Conservation (phyloP, 1,140 invertebrate species). For the Zaprionus tsacasi region DNA sequence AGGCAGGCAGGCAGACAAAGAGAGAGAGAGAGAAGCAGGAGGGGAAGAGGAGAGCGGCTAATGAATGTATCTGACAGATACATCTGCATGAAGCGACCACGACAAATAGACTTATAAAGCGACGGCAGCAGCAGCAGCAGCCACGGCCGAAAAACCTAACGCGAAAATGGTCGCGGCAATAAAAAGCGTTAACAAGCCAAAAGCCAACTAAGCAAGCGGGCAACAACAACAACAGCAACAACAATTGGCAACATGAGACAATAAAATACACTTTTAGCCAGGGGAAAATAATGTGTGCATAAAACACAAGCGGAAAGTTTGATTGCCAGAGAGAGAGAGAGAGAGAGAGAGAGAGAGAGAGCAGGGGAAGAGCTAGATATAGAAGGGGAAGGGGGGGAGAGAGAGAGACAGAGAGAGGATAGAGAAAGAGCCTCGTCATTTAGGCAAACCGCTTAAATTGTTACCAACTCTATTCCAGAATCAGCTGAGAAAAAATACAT, state of each 20-base stretch:
- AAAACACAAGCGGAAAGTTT: slow-evolving; percentile 2
- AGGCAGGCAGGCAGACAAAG: not conserved
- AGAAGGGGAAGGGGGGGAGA: not conserved
- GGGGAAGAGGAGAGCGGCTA: slow-evolving; percentile 39
- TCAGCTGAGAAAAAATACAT: slow-evolving; percentile 40
- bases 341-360: not conserved
- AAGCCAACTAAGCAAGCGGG: slow-evolving; percentile 28
- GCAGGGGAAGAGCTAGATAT: not conserved
- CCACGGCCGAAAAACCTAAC: slow-evolving; percentile 36
- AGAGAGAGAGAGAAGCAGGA: not conserved
- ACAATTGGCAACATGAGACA: slow-evolving; percentile 67
- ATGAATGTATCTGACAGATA: slow-evolving; percentile 78
- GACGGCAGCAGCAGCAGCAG: slow-evolving; percentile 3
- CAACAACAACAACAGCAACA: slow-evolving; percentile 42
- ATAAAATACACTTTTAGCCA: slow-evolving; percentile 71
- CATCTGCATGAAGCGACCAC: slow-evolving; percentile 67
- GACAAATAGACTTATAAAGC: slow-evolving; percentile 70
- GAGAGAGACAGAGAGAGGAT: not conserved
- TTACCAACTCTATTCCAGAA: slow-evolving; percentile 69
- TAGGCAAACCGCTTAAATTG: slow-evolving; percentile 54
- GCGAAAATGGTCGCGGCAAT: slow-evolving; percentile 61
- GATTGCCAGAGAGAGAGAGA: not conserved
- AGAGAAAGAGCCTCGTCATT: slow-evolving; percentile 8
- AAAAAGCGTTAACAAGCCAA: slow-evolving; percentile 78
- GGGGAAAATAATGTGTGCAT: slow-evolving; percentile 11